Evolutionary conservation across 2,113 vertebrate species (phyloP), one percentile per base, ranked within the genome.

Genomic region (Sitta europaea): DNA sequence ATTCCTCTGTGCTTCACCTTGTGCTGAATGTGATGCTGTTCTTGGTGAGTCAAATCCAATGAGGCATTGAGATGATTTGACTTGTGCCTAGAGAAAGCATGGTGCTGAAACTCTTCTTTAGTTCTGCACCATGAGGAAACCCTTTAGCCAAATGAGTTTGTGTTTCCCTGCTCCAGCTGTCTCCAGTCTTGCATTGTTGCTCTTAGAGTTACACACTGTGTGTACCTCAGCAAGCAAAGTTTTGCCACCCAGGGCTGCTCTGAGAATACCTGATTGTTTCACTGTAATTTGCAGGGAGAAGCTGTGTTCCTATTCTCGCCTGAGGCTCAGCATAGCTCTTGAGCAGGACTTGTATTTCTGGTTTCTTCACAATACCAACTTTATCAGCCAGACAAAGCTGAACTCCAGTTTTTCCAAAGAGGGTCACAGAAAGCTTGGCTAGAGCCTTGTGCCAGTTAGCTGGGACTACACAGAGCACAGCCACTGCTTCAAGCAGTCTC

Each of bases 331-430:
- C 66, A 59, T 14, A 86, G 71, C 43, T 93, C 81, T 86, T 35
- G 3, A 88, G 75, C 51, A 74, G 90, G 67, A 88, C 94, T 88
- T 73, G 92, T 96, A 94, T 95, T 96, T 96, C 96, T 92, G 78
- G 93, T 96, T 96, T 94, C 90, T 90, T 94, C 55, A 90, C 78
- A 93, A 79, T 88, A 67, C 78, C 1, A 7, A 73, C 78, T 88
- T 79, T 92, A 90, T 95, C 87, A 96, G 85, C 28, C 79, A 89
- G 72, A 74, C 1, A 2, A 92, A 90, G 72, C 29, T 86, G 58
- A 88, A 70, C 74, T 59, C 47, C 22, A 38, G 15, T 67, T 86
- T 88, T 86, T 51, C 51, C 38, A 45, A 54, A 73, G 54, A 83
- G 29, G 29, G 12, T 78, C 77, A 90, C 67, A 86, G 42, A 18